Conservation (phyloP, 2,888 invertebrate genomes). For the Eristalis tenax region DNA sequence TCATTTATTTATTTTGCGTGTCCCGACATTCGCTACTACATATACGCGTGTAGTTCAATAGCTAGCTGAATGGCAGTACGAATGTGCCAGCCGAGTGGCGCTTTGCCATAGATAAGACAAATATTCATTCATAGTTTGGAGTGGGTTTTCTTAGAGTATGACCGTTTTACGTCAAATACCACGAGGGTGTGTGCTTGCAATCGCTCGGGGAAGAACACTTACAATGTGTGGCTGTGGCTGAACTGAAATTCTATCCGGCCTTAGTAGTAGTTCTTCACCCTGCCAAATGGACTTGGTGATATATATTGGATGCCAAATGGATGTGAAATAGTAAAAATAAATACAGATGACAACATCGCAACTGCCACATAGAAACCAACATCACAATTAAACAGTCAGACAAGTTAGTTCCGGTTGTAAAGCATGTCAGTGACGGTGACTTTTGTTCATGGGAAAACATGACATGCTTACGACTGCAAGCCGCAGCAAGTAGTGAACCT, state of each 20-base stretch:
- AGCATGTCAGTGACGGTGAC: background rate
- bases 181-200: conserved; percentile 14
- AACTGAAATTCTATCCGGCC: conserved; percentile 56
- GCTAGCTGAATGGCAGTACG: conserved; percentile 37
- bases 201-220: conserved; percentile 3
- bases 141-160: conserved; percentile 58
- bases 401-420: conserved; percentile 41
- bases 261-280: conserved; percentile 6
- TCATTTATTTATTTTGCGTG: conserved; percentile 58
- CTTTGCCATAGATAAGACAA: conserved; percentile 71
- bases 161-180: conserved; percentile 63
- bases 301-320: conserved; percentile 27
- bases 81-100: conserved; percentile 69
- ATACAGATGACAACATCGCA: conserved; percentile 23
- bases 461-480: background rate
- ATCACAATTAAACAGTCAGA: conserved; percentile 35
- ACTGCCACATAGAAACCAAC: conserved; percentile 24
- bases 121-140: conserved; percentile 69
- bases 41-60: conserved; percentile 19
- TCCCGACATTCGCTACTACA: conserved; percentile 46
- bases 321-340: conserved; percentile 15
- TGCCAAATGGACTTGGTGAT: conserved; percentile 31
- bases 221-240: conserved; percentile 4
- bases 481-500: background rate
- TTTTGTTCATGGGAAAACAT: background rate